A percentile compares a stretch with the other conserved stretches of the same genome.
Evolutionary conservation across 2,888 invertebrate genomes (phyloP).

Genomic region (Xestobium rufovillosum): DNA sequence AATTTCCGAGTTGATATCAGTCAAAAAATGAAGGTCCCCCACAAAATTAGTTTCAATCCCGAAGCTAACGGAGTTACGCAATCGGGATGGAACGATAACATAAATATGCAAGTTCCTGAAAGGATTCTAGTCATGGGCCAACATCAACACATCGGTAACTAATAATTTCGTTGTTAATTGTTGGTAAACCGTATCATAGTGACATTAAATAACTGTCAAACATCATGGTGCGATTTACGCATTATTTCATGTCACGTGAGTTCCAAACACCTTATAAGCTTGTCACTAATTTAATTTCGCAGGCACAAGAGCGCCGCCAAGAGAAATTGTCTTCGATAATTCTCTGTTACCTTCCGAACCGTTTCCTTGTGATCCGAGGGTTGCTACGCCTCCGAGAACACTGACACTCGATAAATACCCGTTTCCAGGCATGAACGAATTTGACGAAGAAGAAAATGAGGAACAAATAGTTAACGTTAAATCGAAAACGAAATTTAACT

Average conservation of each 20-base stretch:
- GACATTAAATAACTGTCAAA: no score
- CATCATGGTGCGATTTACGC: no score
- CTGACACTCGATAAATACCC: constrained; percentile 81
- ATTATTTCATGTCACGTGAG: no score
- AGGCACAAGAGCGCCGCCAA: constrained; percentile 79
- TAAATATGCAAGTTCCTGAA: constrained; percentile 90
- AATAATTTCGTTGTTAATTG: no score
- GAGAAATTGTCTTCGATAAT: constrained; percentile 80
- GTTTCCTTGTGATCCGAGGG: constrained; percentile 62
- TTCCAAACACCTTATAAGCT: no score
- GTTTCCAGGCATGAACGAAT: constrained; percentile 60
- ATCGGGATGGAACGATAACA: constrained; percentile 64
- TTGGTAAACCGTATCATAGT: not conserved
- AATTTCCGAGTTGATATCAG: constrained; percentile 71
- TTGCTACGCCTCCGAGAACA: constrained; percentile 82
- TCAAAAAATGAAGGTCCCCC: constrained; percentile 75
- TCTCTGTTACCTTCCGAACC: constrained; percentile 64
- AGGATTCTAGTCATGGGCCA: constrained; percentile 83
- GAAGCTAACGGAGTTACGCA: constrained; percentile 56
- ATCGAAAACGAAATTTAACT: constrained; percentile 29
- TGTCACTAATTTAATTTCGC: no score
- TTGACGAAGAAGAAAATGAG: constrained; percentile 46
- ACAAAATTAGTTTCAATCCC: constrained; percentile 67
- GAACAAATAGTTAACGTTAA: constrained; percentile 31
- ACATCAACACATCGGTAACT: constrained; percentile 56